These are phyloP conservation scores for Spisula solida DNA, from an alignment of 2,888 invertebrate species.

Conservation along the genomic window DNA sequence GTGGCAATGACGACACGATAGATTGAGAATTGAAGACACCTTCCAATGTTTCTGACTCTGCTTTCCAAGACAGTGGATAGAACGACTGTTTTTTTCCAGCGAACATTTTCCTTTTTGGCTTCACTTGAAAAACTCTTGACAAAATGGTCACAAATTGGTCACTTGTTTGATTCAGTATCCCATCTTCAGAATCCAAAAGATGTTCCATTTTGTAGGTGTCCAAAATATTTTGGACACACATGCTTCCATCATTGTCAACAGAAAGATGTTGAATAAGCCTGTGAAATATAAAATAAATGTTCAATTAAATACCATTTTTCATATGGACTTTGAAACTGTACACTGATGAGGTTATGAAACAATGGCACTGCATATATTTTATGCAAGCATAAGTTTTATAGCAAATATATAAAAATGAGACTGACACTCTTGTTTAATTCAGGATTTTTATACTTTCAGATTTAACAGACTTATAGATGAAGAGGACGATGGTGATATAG, in stretches of 20 bases:
- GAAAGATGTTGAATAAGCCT: constrained; percentile 28
- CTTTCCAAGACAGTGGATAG: constrained; percentile 23
- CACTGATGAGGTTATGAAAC: not conserved
- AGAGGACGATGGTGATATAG: not conserved
- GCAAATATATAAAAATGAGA: constrained; percentile 1
- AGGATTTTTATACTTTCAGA: constrained; percentile 33
- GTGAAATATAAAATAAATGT: not conserved
- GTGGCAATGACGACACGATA: constrained; percentile 8
- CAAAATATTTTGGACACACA: constrained; percentile 19
- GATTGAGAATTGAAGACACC: not conserved
- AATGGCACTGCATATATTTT: constrained; percentile 20
- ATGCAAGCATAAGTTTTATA: not conserved
- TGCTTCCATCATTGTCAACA: constrained; percentile 7
- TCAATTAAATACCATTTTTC: not conserved
- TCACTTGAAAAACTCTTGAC: constrained; percentile 15
- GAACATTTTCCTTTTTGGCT: constrained; percentile 27
- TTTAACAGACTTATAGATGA: constrained; percentile 26
- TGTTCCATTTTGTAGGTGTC: constrained; percentile 37
- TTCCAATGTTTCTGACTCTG: not conserved
- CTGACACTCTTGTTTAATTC: not conserved
- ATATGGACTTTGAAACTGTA: not conserved
- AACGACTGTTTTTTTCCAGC: constrained; percentile 25
- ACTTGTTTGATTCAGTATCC: not conserved
- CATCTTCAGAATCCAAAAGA: constrained; percentile 6
- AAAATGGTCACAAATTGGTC: constrained; percentile 26